Evolutionary conservation across 2,113 vertebrate genomes (phyloP), one percentile per base, ranked within the genome.

Genomic region (Nettapus auritus): DNA sequence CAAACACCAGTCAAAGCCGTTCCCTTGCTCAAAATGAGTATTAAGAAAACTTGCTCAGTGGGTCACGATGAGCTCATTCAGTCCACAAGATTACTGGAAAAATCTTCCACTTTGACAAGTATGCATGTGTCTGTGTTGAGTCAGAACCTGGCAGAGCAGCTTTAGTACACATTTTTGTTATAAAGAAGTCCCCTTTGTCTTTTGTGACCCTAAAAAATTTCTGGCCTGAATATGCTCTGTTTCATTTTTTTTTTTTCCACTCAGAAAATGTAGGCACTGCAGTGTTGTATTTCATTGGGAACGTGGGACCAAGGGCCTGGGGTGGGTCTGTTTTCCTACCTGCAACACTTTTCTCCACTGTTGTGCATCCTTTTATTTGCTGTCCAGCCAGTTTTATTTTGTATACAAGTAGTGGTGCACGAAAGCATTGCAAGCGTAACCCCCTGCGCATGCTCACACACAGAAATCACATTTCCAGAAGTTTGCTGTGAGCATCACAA

Each of bases 31-130:
- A 95, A 62, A 93, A 85, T 1, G 40, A 94, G 73, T 93, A 93
- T 84, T 95, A 80, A 96, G 93, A 95, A 93, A 93, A 96, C 90
- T 96, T 94, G 92, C 95, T 96, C 95, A 94, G 90, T 96, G 90
- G 95, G 95, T 95, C 88, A 82, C 0, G 96, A 96, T 96, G 96
- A 97, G 83, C 90, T 97, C 93, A 96, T 97, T 95, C 77, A 89
- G 90, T 94, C 86, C 83, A 73, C 74, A 95, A 7, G 28, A 76
- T 97, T 97, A 97, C 96, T 92, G 96, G 96, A 97, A 97, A 96
- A 96, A 95, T 87, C 83, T 93, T 95, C 67, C 81, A 89, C 92
- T 97, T 92, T 82, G 88, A 94, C 90, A 91, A 93, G 55, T 85
- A 62, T 76, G 74, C 67, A 73, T 87, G 88, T 79, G 88, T 96